A percentile compares a stretch with the other conserved stretches of the same genome.
Evolutionary conservation across 2,797 vertebrate genomes (phyloP).

Genomic region (Helostoma temminkii): DNA sequence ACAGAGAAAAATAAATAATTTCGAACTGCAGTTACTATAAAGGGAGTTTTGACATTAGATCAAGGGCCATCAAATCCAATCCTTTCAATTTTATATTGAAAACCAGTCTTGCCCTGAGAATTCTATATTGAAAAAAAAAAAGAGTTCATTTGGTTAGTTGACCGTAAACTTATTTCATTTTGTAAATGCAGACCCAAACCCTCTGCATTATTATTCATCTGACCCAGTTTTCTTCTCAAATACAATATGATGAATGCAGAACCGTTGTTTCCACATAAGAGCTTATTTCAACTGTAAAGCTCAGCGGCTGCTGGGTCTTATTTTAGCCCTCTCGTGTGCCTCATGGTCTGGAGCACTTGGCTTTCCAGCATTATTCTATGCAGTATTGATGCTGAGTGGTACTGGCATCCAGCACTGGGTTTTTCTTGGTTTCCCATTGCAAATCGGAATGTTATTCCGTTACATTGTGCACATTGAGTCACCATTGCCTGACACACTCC

Average conservation of each 20-base stretch:
- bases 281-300: conserved; percentile 69
- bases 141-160: conserved; percentile 15
- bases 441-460: conserved; percentile 48
- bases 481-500: conserved; percentile 42
- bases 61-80: conserved; percentile 5
- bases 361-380: conserved; percentile 71
- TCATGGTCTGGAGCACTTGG: conserved; percentile 67
- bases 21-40: conserved; percentile 5
- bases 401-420: conserved; percentile 65
- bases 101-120: not conserved
- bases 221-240: conserved; percentile 73
- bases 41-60: conserved; percentile 2
- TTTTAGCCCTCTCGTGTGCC: conserved; percentile 74
- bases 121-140: conserved; percentile 9
- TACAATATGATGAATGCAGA: conserved; percentile 70
- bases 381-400: conserved; percentile 78
- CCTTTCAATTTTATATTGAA: conserved; percentile 1
- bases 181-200: conserved; percentile 43
- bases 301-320: conserved; percentile 69
- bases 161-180: conserved; percentile 43
- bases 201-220: conserved; percentile 64
- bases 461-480: conserved; percentile 53
- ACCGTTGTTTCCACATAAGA: conserved; percentile 57
- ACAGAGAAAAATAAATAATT: conserved; percentile 18
- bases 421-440: conserved; percentile 54